A percentile compares a stretch with the other conserved stretches of the same genome.
These are phyloP conservation scores for Luperina nickerlii DNA, from an alignment of 2,888 invertebrate species.

Conservation along the genomic window DNA sequence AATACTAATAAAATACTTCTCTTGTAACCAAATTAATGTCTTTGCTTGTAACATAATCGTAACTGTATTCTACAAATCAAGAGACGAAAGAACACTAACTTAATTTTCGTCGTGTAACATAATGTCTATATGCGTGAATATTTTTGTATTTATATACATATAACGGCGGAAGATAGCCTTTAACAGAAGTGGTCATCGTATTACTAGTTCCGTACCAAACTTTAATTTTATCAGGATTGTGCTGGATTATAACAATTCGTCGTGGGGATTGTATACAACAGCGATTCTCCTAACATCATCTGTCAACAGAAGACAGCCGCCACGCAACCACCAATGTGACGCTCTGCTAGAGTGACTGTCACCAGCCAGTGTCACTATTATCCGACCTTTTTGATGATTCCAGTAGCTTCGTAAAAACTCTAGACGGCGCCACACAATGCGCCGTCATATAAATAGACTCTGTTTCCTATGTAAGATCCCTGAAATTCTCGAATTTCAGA, in stretches of 20 bases:
- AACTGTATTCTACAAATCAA: constrained; percentile 57
- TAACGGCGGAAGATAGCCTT: neutral
- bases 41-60: neutral
- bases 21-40: constrained; percentile 9
- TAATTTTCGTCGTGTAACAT: constrained; percentile 20
- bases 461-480: neutral
- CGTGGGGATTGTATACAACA: neutral
- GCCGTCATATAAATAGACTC: neutral
- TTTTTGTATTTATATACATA: neutral
- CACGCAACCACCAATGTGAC: neutral
- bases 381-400: neutral
- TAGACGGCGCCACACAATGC: neutral
- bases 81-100: constrained; percentile 19
- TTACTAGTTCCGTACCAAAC: neutral
- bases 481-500: neutral
- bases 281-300: neutral
- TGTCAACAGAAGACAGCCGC: neutral
- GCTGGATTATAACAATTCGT: neutral
- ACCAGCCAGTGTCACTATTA: neutral
- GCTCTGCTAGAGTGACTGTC: neutral
- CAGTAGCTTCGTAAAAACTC: neutral
- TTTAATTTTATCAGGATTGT: neutral
- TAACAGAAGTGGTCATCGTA: neutral
- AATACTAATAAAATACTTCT: constrained; percentile 60
- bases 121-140: neutral